Percentiles rank a stretch among this genome's conserved stretches.
Conservation (phyloP, 2,888 invertebrate species). For the Metalampra italica region DNA sequence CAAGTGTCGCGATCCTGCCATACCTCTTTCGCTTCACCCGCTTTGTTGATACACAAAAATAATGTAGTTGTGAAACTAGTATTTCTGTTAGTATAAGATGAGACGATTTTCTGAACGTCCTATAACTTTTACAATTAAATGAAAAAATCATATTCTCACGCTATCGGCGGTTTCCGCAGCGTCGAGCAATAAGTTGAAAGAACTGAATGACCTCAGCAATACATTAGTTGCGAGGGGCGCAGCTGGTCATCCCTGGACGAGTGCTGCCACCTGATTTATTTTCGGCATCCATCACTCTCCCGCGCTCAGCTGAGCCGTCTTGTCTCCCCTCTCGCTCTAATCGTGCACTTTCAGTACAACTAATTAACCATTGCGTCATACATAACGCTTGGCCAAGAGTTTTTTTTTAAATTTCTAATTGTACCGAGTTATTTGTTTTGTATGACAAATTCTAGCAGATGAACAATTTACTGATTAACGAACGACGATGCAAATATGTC, state of each 20-base stretch:
- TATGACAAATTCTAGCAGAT: no score
- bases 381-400: slow-evolving; percentile 3
- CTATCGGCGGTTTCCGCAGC: slow-evolving; percentile 12
- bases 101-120: no score
- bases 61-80: no score
- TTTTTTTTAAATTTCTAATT: no score
- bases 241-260: slow-evolving; percentile 55
- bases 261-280: slow-evolving; percentile 69
- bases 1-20: no score
- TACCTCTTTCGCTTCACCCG: no score
- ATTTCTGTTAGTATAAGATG: no score
- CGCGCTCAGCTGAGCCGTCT: slow-evolving; percentile 57
- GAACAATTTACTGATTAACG: no score
- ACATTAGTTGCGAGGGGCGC: slow-evolving; percentile 42
- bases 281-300: slow-evolving; percentile 64
- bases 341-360: slow-evolving; percentile 45
- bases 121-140: slow-evolving; percentile 8
- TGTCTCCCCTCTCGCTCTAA: slow-evolving; percentile 51
- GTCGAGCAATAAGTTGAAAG: slow-evolving; percentile 34
- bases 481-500: no score
- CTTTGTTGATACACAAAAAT: no score
- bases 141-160: background rate
- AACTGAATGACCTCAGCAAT: slow-evolving; percentile 45
- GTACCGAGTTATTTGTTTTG: no score
- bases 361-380: slow-evolving; percentile 39